Evolutionary conservation across 2,113 vertebrate genomes (phyloP), one percentile per base, ranked within the genome.

Genomic region (Ailurus styani): DNA sequence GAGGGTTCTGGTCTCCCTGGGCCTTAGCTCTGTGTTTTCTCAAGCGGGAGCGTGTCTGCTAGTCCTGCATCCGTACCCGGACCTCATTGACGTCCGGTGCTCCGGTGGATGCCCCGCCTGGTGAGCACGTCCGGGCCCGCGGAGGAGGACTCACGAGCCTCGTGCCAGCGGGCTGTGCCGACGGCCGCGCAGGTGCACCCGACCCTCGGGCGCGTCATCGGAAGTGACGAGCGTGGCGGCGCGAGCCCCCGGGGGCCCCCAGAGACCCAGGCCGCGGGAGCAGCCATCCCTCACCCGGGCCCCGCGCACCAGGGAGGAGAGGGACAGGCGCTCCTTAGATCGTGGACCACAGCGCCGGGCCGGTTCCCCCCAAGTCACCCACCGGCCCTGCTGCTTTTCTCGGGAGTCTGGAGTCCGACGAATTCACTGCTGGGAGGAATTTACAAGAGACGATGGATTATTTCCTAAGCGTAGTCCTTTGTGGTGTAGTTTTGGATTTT

Each of bases 181-280:
- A 14, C 5, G 0, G 55, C 54, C 5, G 0, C 2, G 31, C 20
- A 18, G 54, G 40, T 75, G 70, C 87, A 7, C 21, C 2, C 8
- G 55, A 77, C 7, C 6, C 23, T 3, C 23, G 0, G 10, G 31
- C 3, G 55, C 55, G 11, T 4, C 11, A 1, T 34, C 87, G 7
- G 31, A 7, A 27, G 70, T 50, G 45, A 34, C 20, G 73, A 50
- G 72, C 12, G 23, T 0, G 23, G 86, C 68, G 0, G 10, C 1
- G n/a, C 86, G 54, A 55, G 54, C 18, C 54, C 54, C 54, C 54
- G 7, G 55, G 23, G 8, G 7, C 68, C 52, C n/a, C 31, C 50
- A 10, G 50, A 0, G 40, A 5, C 66, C 0, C n/a, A 0, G 64
- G 50, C 50, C 0, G 0, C 13, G n/a, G 25, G 6, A 0, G 15